Conservation (phyloP, 2,113 vertebrate genomes). For the Centropus bengalensis region DNA sequence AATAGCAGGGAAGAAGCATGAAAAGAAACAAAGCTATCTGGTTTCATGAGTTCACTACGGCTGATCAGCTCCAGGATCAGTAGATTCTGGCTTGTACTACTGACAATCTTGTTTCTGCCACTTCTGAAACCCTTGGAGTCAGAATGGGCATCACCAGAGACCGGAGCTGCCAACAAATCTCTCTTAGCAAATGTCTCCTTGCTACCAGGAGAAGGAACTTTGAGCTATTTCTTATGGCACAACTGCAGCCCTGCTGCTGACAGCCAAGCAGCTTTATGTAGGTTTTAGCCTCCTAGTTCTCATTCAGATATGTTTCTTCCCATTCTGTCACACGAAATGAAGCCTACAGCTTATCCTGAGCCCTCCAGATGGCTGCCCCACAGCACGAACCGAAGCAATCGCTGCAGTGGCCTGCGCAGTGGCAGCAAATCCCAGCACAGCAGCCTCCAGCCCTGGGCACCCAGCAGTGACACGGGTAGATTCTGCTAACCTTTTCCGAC, state of each 20-base stretch:
- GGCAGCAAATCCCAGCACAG: not conserved
- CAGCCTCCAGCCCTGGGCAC: not conserved
- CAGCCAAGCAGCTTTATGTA: not conserved
- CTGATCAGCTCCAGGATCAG: not conserved
- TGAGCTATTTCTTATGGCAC: not conserved
- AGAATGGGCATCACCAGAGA: not conserved
- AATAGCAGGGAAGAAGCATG: slow-evolving; percentile 1
- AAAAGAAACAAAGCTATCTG: slow-evolving; percentile 2
- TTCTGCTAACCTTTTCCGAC: not conserved
- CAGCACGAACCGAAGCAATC: not conserved
- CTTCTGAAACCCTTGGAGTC: not conserved
- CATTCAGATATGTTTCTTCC: not conserved
- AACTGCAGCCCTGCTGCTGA: not conserved
- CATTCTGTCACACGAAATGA: fast-evolving
- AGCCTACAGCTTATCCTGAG: not conserved
- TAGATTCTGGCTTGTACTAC: not conserved
- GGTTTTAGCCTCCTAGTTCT: not conserved
- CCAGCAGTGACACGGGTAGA: not conserved
- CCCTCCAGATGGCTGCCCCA: not conserved
- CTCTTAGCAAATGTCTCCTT: not conserved
- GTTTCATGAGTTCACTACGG: not conserved
- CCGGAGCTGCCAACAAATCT: not conserved
- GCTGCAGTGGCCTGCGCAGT: not conserved
- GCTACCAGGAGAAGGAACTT: not conserved
- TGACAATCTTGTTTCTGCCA: not conserved